Evolutionary conservation across 2,797 vertebrate genomes (phyloP).

Genomic region (Chrysolophus pictus): DNA sequence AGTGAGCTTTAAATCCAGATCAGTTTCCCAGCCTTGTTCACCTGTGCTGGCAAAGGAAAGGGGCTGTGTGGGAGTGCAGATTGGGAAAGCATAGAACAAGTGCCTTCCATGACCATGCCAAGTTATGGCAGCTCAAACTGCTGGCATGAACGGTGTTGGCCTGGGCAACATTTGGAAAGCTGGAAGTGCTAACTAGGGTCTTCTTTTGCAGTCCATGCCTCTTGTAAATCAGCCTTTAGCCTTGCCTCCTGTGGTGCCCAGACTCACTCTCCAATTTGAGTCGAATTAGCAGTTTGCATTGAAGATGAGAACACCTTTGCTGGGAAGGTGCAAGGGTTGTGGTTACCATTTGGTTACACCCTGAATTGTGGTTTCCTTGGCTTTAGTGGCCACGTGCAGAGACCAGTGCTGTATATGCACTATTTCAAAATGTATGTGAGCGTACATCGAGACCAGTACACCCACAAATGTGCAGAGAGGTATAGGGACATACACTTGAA

Average conservation of each 20-base stretch:
- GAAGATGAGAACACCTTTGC: background rate
- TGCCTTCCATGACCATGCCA: background rate
- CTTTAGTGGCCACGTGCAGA: background rate
- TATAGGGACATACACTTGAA: background rate
- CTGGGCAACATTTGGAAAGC: background rate
- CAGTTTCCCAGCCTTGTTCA: background rate
- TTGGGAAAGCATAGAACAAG: background rate
- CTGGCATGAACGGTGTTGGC: background rate
- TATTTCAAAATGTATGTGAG: background rate
- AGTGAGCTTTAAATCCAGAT: background rate
- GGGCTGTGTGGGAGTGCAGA: background rate
- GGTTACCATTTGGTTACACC: background rate
- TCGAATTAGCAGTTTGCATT: background rate
- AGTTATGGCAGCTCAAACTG: background rate
- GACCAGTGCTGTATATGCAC: background rate
- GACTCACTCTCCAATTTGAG: background rate
- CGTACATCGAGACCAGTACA: background rate
- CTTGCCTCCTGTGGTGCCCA: background rate
- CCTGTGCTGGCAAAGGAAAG: background rate
- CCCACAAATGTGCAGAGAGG: background rate
- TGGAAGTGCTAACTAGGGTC: background rate
- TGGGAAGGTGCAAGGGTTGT: background rate
- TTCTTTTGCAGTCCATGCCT: background rate
- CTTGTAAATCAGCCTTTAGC: background rate
- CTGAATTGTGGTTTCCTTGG: background rate